Evolutionary conservation across 2,888 invertebrate genomes (phyloP).

Genomic region (Scaeva pyrastri): DNA sequence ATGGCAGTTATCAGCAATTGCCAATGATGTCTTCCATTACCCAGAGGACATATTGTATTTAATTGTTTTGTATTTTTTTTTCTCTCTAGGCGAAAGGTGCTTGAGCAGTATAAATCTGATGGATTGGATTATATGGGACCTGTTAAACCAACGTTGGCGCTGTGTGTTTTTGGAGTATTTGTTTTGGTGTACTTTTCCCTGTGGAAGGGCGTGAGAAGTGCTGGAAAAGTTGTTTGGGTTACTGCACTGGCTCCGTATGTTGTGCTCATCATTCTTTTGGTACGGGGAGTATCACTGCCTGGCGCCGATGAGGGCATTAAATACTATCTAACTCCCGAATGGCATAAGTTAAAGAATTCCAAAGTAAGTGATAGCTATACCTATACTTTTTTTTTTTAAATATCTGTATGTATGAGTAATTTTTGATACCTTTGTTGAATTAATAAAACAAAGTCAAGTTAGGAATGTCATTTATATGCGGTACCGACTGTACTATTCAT

Average conservation of each 20-base stretch:
- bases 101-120: slow-evolving; percentile 92
- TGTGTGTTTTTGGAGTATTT: slow-evolving; percentile 96
- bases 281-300: slow-evolving; percentile 93
- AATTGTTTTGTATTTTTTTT: slow-evolving; percentile 48
- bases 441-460: too few species aligned
- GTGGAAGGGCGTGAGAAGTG: slow-evolving; percentile 97
- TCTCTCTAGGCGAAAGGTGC: slow-evolving; percentile 89
- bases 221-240: slow-evolving; percentile 98
- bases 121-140: slow-evolving; percentile 95
- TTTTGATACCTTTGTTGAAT: too few species aligned
- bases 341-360: slow-evolving; percentile 91
- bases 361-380: slow-evolving; percentile 85
- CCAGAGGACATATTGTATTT: slow-evolving; percentile 45
- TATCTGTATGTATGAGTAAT: too few species aligned
- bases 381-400: too few species aligned
- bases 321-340: slow-evolving; percentile 95
- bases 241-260: slow-evolving; percentile 97
- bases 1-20: slow-evolving; percentile 51
- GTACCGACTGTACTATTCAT: too few species aligned
- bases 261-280: slow-evolving; percentile 93
- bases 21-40: slow-evolving; percentile 52
- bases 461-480: too few species aligned
- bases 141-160: slow-evolving; percentile 94
- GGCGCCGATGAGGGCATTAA: slow-evolving; percentile 93
- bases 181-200: slow-evolving; percentile 97